A percentile compares a stretch with the other conserved stretches of the same genome.
Conservation (phyloP, 2,797 vertebrate species). For the Orestias chungarensis region DNA sequence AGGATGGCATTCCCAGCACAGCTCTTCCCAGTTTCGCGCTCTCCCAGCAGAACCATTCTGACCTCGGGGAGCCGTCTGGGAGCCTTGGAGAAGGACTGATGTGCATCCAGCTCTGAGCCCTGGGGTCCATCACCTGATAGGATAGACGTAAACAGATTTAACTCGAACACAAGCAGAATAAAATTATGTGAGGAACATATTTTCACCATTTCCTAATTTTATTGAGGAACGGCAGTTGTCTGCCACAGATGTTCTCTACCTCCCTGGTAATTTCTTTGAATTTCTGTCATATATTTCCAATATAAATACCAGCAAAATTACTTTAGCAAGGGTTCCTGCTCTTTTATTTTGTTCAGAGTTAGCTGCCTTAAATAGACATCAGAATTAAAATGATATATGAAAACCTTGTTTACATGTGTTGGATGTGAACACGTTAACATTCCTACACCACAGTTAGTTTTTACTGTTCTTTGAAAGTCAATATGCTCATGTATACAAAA, state of each 20-base stretch:
- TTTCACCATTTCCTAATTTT: neutral
- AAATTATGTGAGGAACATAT: neutral
- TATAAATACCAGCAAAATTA: too few relatives aligned
- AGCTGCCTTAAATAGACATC: too few relatives aligned
- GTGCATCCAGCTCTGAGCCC: constrained; percentile 63
- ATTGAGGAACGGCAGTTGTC: neutral
- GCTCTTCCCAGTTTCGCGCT: constrained; percentile 82
- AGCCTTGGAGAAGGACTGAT: constrained; percentile 71
- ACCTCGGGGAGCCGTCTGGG: constrained; percentile 70
- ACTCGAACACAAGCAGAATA: neutral
- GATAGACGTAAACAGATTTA: constrained; percentile 3
- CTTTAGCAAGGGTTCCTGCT: too few relatives aligned
- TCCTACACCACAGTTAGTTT: too few relatives aligned
- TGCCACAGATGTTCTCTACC: neutral
- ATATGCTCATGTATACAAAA: too few relatives aligned
- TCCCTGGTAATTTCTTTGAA: neutral
- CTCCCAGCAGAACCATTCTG: constrained; percentile 77
- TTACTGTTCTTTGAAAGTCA: too few relatives aligned
- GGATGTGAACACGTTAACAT: too few relatives aligned
- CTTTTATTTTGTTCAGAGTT: too few relatives aligned
- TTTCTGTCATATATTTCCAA: too few relatives aligned
- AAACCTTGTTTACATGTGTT: too few relatives aligned
- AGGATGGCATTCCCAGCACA: constrained; percentile 77
- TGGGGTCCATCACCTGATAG: constrained; percentile 63
- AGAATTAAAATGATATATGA: too few relatives aligned